Conservation (phyloP, 2,113 vertebrate genomes). For the Tenebrosternarchus preto region DNA sequence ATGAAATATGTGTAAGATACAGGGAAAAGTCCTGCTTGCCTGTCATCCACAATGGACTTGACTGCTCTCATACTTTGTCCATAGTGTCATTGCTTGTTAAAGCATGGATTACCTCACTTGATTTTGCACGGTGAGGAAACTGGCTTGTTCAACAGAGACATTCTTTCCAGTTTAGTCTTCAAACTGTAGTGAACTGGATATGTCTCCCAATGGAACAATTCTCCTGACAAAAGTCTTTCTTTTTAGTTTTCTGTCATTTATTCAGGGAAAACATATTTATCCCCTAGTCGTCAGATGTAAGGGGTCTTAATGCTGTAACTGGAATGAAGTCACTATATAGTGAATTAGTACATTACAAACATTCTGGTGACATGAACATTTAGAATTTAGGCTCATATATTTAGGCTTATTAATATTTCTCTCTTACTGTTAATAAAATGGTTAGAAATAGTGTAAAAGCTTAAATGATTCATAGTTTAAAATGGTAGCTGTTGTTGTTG, state of each 20-base stretch:
- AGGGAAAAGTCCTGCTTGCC: conserved; percentile 40
- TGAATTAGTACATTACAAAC: background rate
- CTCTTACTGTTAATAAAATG: no score
- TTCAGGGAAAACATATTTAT: conserved; percentile 34
- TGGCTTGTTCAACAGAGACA: conserved; percentile 56
- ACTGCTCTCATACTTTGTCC: conserved; percentile 59
- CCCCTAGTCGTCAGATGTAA: background rate
- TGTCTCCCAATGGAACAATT: conserved; percentile 38
- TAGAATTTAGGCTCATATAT: no score
- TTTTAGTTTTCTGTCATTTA: conserved; percentile 31
- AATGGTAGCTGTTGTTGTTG: no score
- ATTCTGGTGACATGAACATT: background rate
- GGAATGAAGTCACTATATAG: background rate
- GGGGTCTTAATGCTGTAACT: no score
- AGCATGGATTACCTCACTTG: conserved; percentile 65
- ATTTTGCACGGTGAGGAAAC: conserved; percentile 58
- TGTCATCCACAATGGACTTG: conserved; percentile 54
- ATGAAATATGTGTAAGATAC: conserved; percentile 22
- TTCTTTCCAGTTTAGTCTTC: conserved; percentile 68
- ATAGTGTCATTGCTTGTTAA: conserved; percentile 67
- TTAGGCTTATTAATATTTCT: background rate
- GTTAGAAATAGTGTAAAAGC: no score
- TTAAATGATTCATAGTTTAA: no score
- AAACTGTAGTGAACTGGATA: conserved; percentile 53
- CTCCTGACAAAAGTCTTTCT: conserved; percentile 30